Base-by-base conservation (phyloP, 2,113 vertebrate species). In the Turdus rufiventris region DNA sequence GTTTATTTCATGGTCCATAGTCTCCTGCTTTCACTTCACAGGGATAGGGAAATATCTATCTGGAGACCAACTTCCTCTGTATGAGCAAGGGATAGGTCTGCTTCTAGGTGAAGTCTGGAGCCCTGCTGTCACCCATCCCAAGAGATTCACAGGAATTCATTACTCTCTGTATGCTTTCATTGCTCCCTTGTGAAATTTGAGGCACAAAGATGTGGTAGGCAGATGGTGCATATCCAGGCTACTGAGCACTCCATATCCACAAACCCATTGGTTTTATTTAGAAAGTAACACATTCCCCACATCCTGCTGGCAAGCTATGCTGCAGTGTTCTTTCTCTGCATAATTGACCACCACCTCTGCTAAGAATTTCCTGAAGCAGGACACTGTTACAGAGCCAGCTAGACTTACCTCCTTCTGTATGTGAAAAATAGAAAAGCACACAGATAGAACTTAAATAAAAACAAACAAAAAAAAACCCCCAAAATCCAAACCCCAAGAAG, bases 401-500 rank as follows among this genome's bases (percentile, higher is more conserved):
- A 73, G 24, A 26, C 19, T 10, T 58, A 45, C 11, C 4, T 63
- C 8, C 5, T 63, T 80, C 45, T n/a, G 4, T 21, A 38, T 31
- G 14, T 16, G 21, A 61, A 65, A 47, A 16, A 18, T 8, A 67
- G 8, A 19, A 43, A 65, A 18, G 10, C 3, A 50, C 28, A n/a
- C 18, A 50, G 28, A 50, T 20, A 43, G 3, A 73, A 34, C 7
- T 34, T 48, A 2, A n/a, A 72, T n/a, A 28, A 47, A 17, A 3
- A 1, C 4, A 1, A 7, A 31, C 18, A 5, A 63, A 42, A 7
- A 21, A 4, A 63, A 42, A 7, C 4, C 2, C 20, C n/a, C n/a
- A n/a, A n/a, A n/a, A n/a, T n/a, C n/a, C 23, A 47, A 85, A 53
- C 9, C 12, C 3, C 6, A 18, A 23, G 13, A 34, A 31, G 1